A percentile compares a stretch with the other conserved stretches of the same genome.
phyloP scores from a whole-genome alignment of 2,113 vertebrate genomes.

The Aleadryas rufinucha region DNA sequence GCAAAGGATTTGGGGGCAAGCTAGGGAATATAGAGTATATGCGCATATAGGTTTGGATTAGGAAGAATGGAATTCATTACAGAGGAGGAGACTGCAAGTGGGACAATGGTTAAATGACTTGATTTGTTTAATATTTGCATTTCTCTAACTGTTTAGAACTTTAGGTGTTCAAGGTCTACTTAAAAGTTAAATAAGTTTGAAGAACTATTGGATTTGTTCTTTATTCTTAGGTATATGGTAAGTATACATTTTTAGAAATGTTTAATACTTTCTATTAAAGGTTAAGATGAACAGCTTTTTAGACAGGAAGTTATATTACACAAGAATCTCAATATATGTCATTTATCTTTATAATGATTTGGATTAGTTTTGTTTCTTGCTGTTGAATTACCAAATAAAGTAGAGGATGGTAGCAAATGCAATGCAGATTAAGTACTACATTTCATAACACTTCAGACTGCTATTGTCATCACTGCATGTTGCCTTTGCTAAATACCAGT shows the following conservation, averaged over 20 bases:
- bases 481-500: neutral
- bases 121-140: neutral
- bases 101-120: neutral
- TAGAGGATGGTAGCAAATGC: neutral
- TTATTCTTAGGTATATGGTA: neutral
- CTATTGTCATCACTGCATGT: neutral
- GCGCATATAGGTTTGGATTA: neutral
- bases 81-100: neutral
- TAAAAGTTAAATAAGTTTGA: neutral
- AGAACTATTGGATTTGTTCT: neutral
- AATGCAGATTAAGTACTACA: neutral
- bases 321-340: neutral
- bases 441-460: neutral
- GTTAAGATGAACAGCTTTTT: neutral
- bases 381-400: neutral
- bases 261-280: neutral
- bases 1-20: neutral
- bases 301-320: neutral
- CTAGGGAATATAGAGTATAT: neutral
- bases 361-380: neutral
- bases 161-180: neutral
- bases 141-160: neutral
- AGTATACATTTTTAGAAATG: neutral
- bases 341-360: neutral
- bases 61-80: neutral